phyloP scores from a whole-genome alignment of 2,888 invertebrate genomes.

The Hyles lineata region DNA sequence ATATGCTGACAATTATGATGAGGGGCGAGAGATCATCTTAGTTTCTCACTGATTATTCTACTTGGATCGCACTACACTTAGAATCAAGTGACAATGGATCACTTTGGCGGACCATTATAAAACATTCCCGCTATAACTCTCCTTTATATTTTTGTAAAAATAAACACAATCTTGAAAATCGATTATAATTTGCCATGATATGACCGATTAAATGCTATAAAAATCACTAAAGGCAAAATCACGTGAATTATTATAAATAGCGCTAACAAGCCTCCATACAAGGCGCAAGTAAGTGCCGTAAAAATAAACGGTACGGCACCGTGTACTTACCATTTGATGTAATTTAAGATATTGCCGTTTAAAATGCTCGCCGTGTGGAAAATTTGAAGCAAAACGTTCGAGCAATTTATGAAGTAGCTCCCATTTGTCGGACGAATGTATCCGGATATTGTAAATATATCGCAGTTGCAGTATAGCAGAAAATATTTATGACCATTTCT shows the following conservation, averaged over 20 bases:
- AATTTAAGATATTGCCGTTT: conserved; percentile 5
- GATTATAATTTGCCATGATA: too few relatives aligned
- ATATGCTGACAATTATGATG: too few relatives aligned
- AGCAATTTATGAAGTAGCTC: conserved; percentile 16
- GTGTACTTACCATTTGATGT: neutral
- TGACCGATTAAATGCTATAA: too few relatives aligned
- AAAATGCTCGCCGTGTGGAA: neutral
- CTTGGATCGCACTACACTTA: too few relatives aligned
- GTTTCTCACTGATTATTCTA: too few relatives aligned
- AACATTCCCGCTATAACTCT: too few relatives aligned
- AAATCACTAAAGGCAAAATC: neutral
- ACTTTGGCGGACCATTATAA: too few relatives aligned
- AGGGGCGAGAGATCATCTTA: too few relatives aligned
- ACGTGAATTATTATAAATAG: conserved; percentile 3
- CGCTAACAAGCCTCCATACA: neutral
- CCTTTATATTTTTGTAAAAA: too few relatives aligned
- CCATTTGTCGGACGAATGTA: neutral
- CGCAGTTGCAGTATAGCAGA: neutral
- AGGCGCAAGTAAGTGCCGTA: neutral
- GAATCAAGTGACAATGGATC: too few relatives aligned
- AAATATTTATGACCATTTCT: too few relatives aligned
- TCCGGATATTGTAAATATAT: neutral
- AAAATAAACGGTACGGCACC: neutral
- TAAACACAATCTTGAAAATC: too few relatives aligned
- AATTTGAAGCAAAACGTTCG: neutral